These are phyloP conservation scores for Ostrea denselamellosa DNA, from an alignment of 1,140 invertebrate genomes.

Conservation along the genomic window DNA sequence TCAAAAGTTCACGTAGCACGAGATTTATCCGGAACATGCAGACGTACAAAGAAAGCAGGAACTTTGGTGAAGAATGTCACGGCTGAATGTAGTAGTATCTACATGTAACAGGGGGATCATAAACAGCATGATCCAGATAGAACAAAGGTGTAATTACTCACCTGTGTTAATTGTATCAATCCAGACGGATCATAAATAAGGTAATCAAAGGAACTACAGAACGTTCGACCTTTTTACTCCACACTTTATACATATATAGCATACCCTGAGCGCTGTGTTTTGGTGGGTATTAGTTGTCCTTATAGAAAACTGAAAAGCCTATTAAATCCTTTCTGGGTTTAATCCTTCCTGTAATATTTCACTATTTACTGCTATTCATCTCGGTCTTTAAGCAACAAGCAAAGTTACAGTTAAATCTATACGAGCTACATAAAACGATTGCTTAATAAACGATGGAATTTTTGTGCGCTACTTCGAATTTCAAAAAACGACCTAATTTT, in stretches of 20 bases:
- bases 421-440: neutral
- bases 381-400: neutral
- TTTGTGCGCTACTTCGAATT: neutral
- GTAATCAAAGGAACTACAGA: neutral
- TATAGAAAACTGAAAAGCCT: conserved; percentile 30
- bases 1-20: no score
- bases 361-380: neutral
- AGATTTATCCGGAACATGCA: no score
- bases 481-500: neutral
- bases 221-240: neutral
- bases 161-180: conserved; percentile 9
- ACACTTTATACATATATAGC: neutral
- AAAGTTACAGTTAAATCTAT: neutral
- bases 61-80: no score
- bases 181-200: neutral
- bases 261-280: neutral
- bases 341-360: conserved; percentile 32
- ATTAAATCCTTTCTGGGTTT: conserved; percentile 13
- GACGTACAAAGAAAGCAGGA: no score
- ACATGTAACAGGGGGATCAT: no score
- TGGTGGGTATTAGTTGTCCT: conserved; percentile 6
- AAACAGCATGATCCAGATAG: no score
- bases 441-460: conserved; percentile 3
- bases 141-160: neutral
- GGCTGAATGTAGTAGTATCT: no score